These are phyloP conservation scores for Lota lota DNA, from an alignment of 2,113 vertebrate genomes.

Conservation along the genomic window DNA sequence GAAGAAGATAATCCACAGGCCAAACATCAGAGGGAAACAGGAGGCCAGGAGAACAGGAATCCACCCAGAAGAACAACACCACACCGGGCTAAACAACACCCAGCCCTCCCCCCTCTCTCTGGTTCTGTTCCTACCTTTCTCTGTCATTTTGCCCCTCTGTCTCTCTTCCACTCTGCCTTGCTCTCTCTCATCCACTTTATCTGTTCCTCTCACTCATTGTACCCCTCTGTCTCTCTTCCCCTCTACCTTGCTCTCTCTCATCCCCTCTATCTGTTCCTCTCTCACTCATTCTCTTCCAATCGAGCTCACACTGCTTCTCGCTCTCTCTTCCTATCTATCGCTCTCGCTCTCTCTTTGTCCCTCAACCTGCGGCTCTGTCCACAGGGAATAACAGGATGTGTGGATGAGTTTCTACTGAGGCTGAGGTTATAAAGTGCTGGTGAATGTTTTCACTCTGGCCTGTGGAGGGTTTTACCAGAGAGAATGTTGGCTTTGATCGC, in stretches of 20 bases:
- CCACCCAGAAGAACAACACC: slow-evolving; percentile 59
- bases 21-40: slow-evolving; percentile 63
- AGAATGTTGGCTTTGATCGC: slow-evolving; percentile 22
- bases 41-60: slow-evolving; percentile 46
- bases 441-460: slow-evolving; percentile 45
- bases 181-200: slow-evolving; percentile 9
- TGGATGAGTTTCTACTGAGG: neutral
- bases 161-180: slow-evolving; percentile 29
- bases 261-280: too few relatives aligned
- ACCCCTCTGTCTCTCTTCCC: too few relatives aligned
- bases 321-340: too few relatives aligned
- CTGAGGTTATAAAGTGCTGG: neutral
- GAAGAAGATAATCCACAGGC: slow-evolving; percentile 56
- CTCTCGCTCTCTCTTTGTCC: too few relatives aligned
- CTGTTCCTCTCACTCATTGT: too few relatives aligned
- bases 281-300: too few relatives aligned
- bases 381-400: slow-evolving; percentile 40
- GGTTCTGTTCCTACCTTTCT: too few relatives aligned
- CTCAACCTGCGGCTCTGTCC: too few relatives aligned
- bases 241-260: too few relatives aligned
- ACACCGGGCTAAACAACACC: slow-evolving; percentile 28
- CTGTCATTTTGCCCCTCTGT: too few relatives aligned
- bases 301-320: too few relatives aligned
- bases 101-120: slow-evolving; percentile 39
- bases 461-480: slow-evolving; percentile 25